These are phyloP conservation scores for Leguminivora glycinivorella DNA, from an alignment of 1,140 invertebrate species.

Conservation along the genomic window DNA sequence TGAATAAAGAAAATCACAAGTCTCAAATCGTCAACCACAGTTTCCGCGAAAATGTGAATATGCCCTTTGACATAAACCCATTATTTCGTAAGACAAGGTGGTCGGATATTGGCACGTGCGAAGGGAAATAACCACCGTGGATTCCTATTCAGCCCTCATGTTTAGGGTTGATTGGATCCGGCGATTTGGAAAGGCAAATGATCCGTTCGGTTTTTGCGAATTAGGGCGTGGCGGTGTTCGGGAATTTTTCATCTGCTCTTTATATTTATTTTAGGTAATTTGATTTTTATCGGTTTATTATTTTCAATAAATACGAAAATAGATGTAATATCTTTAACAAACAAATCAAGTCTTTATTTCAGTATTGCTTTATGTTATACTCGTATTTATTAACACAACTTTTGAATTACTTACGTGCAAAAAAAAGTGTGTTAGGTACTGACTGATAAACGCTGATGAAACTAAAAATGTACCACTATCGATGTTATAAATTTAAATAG, in stretches of 20 bases:
- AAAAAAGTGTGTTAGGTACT: no score
- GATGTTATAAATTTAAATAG: no score
- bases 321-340: no score
- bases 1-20: neutral
- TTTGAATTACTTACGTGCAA: no score
- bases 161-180: conserved; percentile 2
- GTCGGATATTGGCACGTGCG: neutral
- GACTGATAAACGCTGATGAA: no score
- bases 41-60: neutral
- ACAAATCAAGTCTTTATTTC: no score
- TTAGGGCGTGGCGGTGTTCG: neutral
- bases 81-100: conserved; percentile 2
- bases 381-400: no score
- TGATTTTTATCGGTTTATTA: no score
- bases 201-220: neutral
- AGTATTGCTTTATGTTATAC: no score
- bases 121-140: neutral
- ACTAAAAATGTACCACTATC: no score
- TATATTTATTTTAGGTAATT: no score
- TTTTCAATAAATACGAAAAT: no score
- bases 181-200: conserved; percentile 2
- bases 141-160: neutral
- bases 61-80: neutral
- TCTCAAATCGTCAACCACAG: neutral
- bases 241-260: neutral